Conservation (phyloP, 2,113 vertebrate species). For the Aegithalos caudatus region DNA sequence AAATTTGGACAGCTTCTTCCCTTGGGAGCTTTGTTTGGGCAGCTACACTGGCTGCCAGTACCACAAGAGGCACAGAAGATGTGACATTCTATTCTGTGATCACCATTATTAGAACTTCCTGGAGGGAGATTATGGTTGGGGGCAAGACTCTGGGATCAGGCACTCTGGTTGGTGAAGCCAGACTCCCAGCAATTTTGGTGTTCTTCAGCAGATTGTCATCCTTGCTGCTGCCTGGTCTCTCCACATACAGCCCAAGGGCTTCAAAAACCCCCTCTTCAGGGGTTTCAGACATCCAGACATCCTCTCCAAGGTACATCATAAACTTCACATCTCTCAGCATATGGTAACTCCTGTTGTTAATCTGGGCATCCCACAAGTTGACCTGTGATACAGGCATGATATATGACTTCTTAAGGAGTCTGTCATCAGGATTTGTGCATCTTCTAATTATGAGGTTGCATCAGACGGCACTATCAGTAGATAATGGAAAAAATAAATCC, state of each 20-base stretch:
- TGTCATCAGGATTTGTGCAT: not conserved
- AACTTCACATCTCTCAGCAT: not conserved
- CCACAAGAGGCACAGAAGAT: not conserved
- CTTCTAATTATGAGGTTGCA: not conserved
- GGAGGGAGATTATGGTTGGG: not conserved
- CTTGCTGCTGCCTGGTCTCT: not conserved
- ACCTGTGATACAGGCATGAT: not conserved
- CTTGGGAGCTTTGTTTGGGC: not conserved
- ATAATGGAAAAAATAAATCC: not conserved
- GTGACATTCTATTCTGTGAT: not conserved
- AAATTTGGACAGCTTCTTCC: not conserved
- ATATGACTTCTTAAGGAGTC: not conserved
- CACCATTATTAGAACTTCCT: not conserved
- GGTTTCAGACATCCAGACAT: too few relatives aligned
- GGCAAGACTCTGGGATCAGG: not conserved
- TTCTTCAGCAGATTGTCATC: not conserved
- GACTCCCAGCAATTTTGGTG: fast-evolving
- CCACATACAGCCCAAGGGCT: not conserved
- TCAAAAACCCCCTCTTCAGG: not conserved
- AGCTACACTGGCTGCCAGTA: not conserved
- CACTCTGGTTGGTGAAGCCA: not conserved
- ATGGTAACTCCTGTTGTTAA: not conserved
- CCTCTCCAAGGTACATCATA: not conserved
- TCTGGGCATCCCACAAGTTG: not conserved
- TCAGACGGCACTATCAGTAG: not conserved